These are phyloP conservation scores for Synergus gifuensis DNA, from an alignment of 2,888 invertebrate species.

Conservation along the genomic window DNA sequence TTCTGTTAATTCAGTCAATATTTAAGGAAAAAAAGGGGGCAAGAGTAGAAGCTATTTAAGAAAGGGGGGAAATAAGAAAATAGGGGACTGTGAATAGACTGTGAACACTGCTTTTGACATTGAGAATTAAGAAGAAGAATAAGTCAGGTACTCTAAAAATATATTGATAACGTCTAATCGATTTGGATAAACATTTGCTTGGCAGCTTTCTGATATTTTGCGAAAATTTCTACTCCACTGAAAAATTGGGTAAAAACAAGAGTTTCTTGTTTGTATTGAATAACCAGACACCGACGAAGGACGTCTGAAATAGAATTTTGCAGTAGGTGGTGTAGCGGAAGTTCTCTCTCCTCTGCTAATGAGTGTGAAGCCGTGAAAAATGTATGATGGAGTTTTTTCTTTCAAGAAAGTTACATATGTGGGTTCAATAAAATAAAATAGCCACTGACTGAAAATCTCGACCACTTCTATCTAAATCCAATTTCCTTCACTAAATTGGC, in stretches of 20 bases:
- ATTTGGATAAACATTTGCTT: no score
- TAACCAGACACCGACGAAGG: neutral
- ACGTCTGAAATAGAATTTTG: neutral
- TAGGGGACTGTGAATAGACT: no score
- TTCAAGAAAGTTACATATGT: constrained; percentile 2
- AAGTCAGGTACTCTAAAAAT: no score
- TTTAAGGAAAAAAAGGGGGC: no score
- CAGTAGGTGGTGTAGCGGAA: constrained; percentile 15
- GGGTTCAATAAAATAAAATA: neutral
- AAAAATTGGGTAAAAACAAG: neutral
- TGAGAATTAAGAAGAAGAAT: no score
- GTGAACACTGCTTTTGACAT: no score
- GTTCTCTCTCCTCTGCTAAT: neutral
- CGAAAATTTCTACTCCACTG: neutral
- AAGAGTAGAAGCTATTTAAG: no score
- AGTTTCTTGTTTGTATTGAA: constrained; percentile 15
- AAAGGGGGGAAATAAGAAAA: no score
- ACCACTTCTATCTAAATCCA: neutral
- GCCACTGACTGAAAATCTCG: neutral
- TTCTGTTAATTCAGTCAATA: no score
- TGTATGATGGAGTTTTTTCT: neutral
- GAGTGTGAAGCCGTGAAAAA: neutral
- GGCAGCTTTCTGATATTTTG: no score
- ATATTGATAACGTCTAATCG: no score
- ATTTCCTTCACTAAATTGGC: constrained; percentile 18